Percentiles rank a stretch among this genome's conserved stretches.
These are phyloP conservation scores for Aquatica leii DNA, from an alignment of 2,888 invertebrate species.

Conservation along the genomic window DNA sequence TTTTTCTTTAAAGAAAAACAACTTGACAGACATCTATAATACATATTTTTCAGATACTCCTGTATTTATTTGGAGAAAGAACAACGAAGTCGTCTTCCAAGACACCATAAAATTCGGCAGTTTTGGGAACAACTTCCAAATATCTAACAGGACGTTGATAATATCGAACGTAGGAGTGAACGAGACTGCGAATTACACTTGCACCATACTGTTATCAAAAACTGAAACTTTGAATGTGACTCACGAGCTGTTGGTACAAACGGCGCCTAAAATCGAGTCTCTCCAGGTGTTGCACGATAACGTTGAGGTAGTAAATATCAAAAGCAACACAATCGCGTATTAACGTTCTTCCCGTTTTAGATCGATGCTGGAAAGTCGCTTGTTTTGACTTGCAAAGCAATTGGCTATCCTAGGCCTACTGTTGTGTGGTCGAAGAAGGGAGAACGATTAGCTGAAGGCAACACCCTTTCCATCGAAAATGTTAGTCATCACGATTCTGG, in stretches of 20 bases:
- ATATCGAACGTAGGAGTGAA: constrained; percentile 30
- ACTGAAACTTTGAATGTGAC: constrained; percentile 16
- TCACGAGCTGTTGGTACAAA: constrained; percentile 26
- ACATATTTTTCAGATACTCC: constrained; percentile 38
- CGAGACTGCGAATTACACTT: constrained; percentile 32
- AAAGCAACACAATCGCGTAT: too few species aligned
- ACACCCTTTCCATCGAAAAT: constrained; percentile 54
- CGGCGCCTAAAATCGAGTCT: constrained; percentile 35
- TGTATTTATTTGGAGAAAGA: constrained; percentile 44
- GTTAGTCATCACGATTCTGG: constrained; percentile 57
- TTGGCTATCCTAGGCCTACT: constrained; percentile 59
- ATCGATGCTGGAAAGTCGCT: constrained; percentile 56
- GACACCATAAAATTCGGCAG: constrained; percentile 33
- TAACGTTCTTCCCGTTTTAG: constrained; percentile 40
- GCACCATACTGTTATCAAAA: constrained; percentile 16
- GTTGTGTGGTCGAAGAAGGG: constrained; percentile 58
- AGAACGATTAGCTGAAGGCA: constrained; percentile 49
- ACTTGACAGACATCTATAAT: too few species aligned
- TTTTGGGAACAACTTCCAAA: constrained; percentile 21
- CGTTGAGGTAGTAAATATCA: constrained; percentile 27
- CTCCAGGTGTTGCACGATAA: constrained; percentile 26
- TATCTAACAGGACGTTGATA: constrained; percentile 25
- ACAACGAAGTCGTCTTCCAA: constrained; percentile 43
- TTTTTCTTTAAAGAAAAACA: too few species aligned
- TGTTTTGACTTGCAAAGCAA: constrained; percentile 57